phyloP scores from a whole-genome alignment of 2,113 vertebrate genomes.

The Acanthisitta chloris region DNA sequence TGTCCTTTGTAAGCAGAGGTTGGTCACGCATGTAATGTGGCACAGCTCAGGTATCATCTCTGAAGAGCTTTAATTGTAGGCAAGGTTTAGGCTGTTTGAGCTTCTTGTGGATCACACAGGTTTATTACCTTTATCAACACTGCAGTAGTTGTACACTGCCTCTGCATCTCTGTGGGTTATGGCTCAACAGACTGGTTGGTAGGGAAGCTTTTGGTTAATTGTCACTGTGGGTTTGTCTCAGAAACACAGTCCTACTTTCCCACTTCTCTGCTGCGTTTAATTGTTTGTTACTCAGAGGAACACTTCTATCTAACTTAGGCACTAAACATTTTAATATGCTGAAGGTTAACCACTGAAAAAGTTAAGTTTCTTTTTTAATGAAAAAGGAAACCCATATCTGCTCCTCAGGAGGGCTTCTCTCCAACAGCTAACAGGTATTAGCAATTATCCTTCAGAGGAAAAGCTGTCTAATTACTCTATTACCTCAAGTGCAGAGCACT shows the following conservation, averaged over 20 bases:
- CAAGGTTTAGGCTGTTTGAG: not conserved
- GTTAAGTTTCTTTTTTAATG: slow-evolving; percentile 58
- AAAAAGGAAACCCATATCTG: slow-evolving; percentile 36
- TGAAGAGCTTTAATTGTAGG: not conserved
- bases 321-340: slow-evolving; percentile 50
- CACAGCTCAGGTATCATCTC: not conserved
- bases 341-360: slow-evolving; percentile 49
- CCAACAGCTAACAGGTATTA: slow-evolving; percentile 52
- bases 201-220: not conserved
- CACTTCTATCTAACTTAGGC: not conserved
- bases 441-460: slow-evolving; percentile 62
- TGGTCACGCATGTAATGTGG: not conserved
- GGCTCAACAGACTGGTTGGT: not conserved
- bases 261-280: not conserved
- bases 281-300: slow-evolving; percentile 44
- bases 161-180: not conserved
- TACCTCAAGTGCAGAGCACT: slow-evolving; percentile 52
- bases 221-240: not conserved
- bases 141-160: not conserved
- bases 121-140: not conserved
- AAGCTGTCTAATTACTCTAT: slow-evolving; percentile 65
- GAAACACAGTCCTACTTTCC: not conserved
- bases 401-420: slow-evolving; percentile 50
- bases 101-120: not conserved
- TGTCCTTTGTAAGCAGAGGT: not conserved